phyloP scores from a whole-genome alignment of 2,113 vertebrate genomes.

The Hyla sarda region DNA sequence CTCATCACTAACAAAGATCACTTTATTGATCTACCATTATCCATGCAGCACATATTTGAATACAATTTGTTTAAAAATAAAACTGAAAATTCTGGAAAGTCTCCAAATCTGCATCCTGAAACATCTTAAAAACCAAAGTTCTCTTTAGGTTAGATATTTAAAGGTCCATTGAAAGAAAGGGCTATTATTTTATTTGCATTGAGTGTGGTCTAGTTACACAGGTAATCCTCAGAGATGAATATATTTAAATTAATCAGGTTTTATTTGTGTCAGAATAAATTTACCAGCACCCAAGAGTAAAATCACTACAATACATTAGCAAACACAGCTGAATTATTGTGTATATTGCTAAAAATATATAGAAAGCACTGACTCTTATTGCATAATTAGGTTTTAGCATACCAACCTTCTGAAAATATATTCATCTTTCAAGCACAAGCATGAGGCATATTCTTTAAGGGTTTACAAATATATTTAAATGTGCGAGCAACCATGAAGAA shows the following conservation, averaged over 20 bases:
- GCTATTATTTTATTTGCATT: conserved; percentile 38
- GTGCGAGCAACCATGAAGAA: neutral
- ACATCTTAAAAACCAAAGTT: neutral
- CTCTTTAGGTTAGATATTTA: conserved; percentile 4
- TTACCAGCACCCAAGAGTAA: conserved; percentile 52
- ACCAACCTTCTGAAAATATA: neutral
- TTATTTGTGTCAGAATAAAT: conserved; percentile 60
- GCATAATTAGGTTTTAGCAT: conserved; percentile 39
- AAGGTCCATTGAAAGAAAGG: conserved; percentile 48
- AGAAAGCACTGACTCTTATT: conserved; percentile 25
- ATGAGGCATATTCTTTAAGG: neutral
- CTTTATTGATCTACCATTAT: neutral
- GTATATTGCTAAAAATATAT: conserved; percentile 47
- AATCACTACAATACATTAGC: conserved; percentile 48
- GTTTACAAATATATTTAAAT: neutral
- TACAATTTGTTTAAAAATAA: neutral
- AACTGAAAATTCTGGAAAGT: neutral
- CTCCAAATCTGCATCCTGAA: neutral
- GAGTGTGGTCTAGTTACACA: conserved; percentile 40
- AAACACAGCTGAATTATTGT: conserved; percentile 35
- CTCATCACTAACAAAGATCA: too few relatives aligned
- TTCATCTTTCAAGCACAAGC: conserved; percentile 15
- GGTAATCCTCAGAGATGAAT: conserved; percentile 57
- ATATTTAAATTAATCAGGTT: conserved; percentile 58
- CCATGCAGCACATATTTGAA: neutral